Base-by-base conservation (phyloP, 2,888 invertebrate species). In the Macrophya alboannulata region DNA sequence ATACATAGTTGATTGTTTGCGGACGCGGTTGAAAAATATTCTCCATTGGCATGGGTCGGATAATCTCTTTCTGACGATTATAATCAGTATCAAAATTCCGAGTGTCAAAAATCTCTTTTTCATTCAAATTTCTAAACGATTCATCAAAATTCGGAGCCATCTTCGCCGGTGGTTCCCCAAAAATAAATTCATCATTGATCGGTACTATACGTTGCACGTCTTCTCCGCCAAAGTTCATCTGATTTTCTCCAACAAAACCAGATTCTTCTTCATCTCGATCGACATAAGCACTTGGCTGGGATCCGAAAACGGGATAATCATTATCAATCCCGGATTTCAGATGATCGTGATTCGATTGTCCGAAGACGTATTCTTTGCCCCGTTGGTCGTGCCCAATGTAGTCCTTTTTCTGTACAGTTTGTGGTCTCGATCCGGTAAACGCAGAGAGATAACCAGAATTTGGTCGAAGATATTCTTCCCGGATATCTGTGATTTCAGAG, bases 311-410 rank as follows among this genome's bases (percentile, higher is more conserved):
- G 95, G 95, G 85, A 95, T 95, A 86, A 94, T 94, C 74, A 95
- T 94, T 40, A 96, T 95, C 1, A 96, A 96, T 59, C 96, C 94
- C 48, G 95, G 96, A 90, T 96, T 95, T 94, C 74, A 95, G 91
- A 88, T 94, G 94, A 87, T 94, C 94, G 87, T 94, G 94, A 31
- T 17, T 48, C 48, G 48, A 25, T 40, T 40, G 45, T 17, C n/a
- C 83, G 12, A 83, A 68, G n/a, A 81, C 12, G 25, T 62, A 81
- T n/a, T 83, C 83, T 48, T 51, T 68, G 25, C 17, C 31, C 12
- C 43, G 62, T 43, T 81, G 62, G 15, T 81, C 62, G 6, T 48
- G 43, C 17, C 40, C 51, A 25, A 15, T 6, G 51, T 71, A 68
- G 17, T 21, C 81, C 12, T 21, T 59, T 25, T 62, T 45, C n/a